These are phyloP conservation scores for Panonychus citri DNA, from an alignment of 1,140 invertebrate species.

Conservation along the genomic window DNA sequence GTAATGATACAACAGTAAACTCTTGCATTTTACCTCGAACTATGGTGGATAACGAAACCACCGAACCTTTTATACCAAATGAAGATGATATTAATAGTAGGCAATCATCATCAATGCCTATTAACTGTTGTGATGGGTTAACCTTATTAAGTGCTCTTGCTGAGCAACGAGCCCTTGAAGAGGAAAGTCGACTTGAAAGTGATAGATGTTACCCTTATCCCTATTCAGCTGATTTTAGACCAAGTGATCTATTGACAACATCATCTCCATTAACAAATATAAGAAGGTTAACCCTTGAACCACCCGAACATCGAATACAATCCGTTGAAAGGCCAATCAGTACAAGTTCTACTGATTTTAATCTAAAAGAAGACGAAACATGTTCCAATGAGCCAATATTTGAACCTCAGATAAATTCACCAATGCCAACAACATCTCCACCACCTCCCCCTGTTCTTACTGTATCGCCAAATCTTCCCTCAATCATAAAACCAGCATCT, in stretches of 20 bases:
- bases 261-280: slow-evolving; percentile 15
- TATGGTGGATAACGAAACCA: background rate
- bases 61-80: background rate
- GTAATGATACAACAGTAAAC: slow-evolving; percentile 6
- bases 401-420: too few relatives aligned
- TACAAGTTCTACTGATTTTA: background rate
- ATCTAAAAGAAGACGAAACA: background rate
- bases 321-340: background rate
- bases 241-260: too few relatives aligned
- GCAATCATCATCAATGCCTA: background rate
- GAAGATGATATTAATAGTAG: background rate
- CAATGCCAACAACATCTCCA: too few relatives aligned
- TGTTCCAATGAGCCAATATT: too few relatives aligned
- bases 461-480: too few relatives aligned
- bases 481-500: background rate
- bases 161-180: slow-evolving; percentile 54
- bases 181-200: slow-evolving; percentile 30
- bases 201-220: slow-evolving; percentile 28
- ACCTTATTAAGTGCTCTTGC: slow-evolving; percentile 57
- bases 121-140: slow-evolving; percentile 27
- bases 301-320: background rate
- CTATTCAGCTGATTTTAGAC: slow-evolving; percentile 24
- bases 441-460: background rate
- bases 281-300: background rate
- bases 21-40: background rate